Evolutionary conservation across 1,140 invertebrate genomes (phyloP), one percentile per base, ranked within the genome.

Genomic region (Drosophila parvula): DNA sequence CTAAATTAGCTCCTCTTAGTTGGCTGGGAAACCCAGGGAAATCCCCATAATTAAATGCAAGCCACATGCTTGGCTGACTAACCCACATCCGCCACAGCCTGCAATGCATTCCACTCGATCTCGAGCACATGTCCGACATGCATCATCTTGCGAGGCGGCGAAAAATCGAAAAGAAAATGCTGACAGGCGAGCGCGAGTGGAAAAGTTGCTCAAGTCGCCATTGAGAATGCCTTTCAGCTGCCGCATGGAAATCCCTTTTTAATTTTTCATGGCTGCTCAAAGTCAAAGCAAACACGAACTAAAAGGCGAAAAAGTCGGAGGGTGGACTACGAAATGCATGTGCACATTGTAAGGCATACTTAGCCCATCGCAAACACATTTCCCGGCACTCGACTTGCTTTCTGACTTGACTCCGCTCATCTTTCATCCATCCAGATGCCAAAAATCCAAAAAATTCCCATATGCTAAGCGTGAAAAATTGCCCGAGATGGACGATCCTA

Each of bases 191-290:
- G 38, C 44, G 38, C 44, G 38, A 50, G 55, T 73, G 63, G 70
- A 69, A 77, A 83, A 86, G 59, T 83, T 86, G 73, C 74, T 88
- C 79, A 73, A 88, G 79, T 76, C 79, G 78, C 79, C 65, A 82
- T 79, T 88, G 74, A 73, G 85, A 75, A 82, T 74, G 83, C 68
- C 71, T 81, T 79, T 86, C 84, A 82, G 67, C 79, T 88, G 83
- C 83, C 76, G 76, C 83, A 69, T 67, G 71, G 68, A 79, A 78
- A 80, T 86, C 83, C 83, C 83, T 79, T 88, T 86, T 88, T 86
- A 86, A 86, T 86, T 86, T 86, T 86, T 86, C 83, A 86, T 86
- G 45, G 76, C 73, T 76, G 50, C 34, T 86, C 69, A 85, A 86
- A 85, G 81, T 88, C 82, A 88, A 70, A 63, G 76, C 76, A 82